These are phyloP conservation scores for Sphaerodactylus townsendi DNA, from an alignment of 2,113 vertebrate species.

Conservation along the genomic window DNA sequence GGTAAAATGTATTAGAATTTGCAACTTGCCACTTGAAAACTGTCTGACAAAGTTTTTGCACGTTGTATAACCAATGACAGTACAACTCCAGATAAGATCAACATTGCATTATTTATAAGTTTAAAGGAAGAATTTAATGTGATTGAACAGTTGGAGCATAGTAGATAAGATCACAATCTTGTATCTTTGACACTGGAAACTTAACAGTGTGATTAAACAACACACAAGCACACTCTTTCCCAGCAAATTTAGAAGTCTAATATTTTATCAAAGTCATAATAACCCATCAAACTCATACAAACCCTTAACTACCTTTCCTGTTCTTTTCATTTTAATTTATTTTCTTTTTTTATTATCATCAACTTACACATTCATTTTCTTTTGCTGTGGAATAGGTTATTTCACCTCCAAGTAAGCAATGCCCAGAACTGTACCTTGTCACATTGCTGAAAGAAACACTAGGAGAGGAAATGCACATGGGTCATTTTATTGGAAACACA, in stretches of 20 bases:
- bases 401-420: not conserved
- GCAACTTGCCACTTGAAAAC: not conserved
- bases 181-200: rapidly evolving
- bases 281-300: not conserved
- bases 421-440: not conserved
- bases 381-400: not conserved
- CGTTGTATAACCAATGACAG: not conserved
- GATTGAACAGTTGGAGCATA: not conserved
- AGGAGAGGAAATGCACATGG: not conserved
- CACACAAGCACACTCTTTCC: not conserved
- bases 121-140: constrained; percentile 1
- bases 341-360: not conserved
- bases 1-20: not conserved
- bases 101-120: not conserved
- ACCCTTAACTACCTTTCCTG: not conserved
- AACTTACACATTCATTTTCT: rapidly evolving
- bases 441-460: not conserved
- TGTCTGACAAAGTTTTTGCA: not conserved
- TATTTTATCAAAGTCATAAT: not conserved
- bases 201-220: not conserved
- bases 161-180: not conserved
- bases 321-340: not conserved
- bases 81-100: not conserved
- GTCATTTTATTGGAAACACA: not conserved
- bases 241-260: not conserved